These are phyloP conservation scores for Loris lydekkerianus DNA, from an alignment of 2,797 vertebrate species.

Conservation along the genomic window DNA sequence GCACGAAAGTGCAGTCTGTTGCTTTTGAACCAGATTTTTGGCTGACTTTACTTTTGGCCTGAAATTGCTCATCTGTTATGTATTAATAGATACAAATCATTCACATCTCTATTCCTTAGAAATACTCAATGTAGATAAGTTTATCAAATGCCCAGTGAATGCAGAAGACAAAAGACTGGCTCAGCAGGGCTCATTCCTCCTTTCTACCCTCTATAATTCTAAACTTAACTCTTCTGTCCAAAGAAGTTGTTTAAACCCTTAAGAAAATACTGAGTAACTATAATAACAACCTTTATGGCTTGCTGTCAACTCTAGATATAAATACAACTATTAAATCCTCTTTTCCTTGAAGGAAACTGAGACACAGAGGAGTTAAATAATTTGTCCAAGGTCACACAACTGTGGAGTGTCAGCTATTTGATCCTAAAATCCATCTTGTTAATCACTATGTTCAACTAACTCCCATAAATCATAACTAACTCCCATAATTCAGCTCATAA, in stretches of 20 bases:
- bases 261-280: not conserved
- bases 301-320: not conserved
- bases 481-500: not conserved
- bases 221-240: not conserved
- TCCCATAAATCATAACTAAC: not conserved
- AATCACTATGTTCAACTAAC: not conserved
- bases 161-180: not conserved
- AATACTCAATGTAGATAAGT: not conserved
- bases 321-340: not conserved
- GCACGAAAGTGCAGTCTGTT: not conserved
- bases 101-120: not conserved
- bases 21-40: not conserved
- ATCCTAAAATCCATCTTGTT: not conserved
- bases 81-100: not conserved
- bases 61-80: not conserved
- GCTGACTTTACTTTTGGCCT: not conserved
- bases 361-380: not conserved
- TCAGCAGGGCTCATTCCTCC: not conserved
- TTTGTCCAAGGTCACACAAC: not conserved
- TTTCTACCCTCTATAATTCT: not conserved
- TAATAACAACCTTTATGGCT: not conserved
- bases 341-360: constrained; percentile 48
- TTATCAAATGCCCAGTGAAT: not conserved
- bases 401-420: not conserved
- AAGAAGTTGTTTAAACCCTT: not conserved